Conservation (phyloP, 2,113 vertebrate genomes). For the Scomber colias region DNA sequence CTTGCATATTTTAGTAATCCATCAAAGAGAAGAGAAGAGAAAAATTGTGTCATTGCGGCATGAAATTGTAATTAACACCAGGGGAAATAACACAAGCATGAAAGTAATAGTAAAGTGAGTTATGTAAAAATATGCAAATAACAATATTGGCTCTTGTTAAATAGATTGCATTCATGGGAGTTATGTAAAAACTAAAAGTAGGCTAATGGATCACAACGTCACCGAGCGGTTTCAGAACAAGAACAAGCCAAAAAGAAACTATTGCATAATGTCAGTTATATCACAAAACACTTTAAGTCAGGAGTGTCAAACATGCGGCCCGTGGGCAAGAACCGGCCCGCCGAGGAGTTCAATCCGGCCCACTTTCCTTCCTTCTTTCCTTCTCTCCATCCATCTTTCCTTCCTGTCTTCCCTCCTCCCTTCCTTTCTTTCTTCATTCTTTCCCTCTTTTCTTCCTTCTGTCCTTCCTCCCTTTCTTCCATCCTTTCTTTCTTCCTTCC, state of each 20-base stretch:
- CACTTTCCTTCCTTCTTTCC: no score
- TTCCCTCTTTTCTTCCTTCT: no score
- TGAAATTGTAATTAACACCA: conserved; percentile 18
- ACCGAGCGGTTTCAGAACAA: background rate
- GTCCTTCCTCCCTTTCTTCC: no score
- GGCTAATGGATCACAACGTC: conserved; percentile 5
- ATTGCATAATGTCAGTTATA: no score
- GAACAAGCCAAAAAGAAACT: background rate
- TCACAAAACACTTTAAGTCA: no score
- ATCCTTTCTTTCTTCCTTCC: no score
- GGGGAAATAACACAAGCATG: background rate
- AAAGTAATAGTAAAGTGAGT: conserved; percentile 18
- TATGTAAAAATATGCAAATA: conserved; percentile 28
- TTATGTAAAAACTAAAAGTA: conserved; percentile 28
- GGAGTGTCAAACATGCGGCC: no score
- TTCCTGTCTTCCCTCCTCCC: no score
- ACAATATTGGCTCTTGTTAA: background rate
- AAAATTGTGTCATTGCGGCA: conserved; percentile 36
- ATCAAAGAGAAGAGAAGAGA: conserved; percentile 7
- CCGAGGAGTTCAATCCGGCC: no score
- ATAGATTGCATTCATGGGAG: background rate
- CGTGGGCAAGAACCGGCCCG: no score
- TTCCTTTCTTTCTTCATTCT: no score
- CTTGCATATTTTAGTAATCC: conserved; percentile 23
- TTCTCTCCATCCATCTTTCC: no score